Evolutionary conservation across 2,888 invertebrate genomes (phyloP).

Genomic region (Teinopalpus imperialis): DNA sequence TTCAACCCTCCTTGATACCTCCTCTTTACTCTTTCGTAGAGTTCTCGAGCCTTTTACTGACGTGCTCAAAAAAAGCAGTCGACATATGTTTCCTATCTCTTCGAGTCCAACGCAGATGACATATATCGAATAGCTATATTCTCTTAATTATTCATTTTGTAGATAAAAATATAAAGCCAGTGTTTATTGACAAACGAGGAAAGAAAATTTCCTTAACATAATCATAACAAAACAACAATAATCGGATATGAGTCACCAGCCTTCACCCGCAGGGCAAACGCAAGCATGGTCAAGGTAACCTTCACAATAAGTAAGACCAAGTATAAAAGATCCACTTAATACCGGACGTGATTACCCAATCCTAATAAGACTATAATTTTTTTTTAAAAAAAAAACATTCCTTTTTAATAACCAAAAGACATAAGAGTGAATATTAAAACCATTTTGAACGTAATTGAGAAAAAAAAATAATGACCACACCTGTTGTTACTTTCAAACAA

Average conservation of each 20-base stretch:
- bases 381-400: slow-evolving; percentile 3
- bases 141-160: no score
- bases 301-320: slow-evolving; percentile 7
- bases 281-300: slow-evolving; percentile 26
- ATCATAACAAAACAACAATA: slow-evolving; percentile 24
- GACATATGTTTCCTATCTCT: no score
- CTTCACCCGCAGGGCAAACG: slow-evolving; percentile 22
- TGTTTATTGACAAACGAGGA: background rate
- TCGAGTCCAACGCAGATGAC: no score
- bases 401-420: background rate
- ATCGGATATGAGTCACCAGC: slow-evolving; percentile 21
- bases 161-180: no score
- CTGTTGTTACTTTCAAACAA: background rate
- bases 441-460: background rate
- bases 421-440: no score
- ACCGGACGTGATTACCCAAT: slow-evolving; percentile 13
- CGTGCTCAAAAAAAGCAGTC: no score
- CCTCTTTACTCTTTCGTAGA: no score
- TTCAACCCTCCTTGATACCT: background rate
- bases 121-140: no score
- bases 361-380: slow-evolving; percentile 8
- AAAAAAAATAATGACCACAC: background rate
- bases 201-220: slow-evolving; percentile 15
- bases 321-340: slow-evolving; percentile 20
- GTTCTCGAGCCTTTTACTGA: no score